A percentile compares a stretch with the other conserved stretches of the same genome.
These are phyloP conservation scores for Cladopsammia gracilis DNA, from an alignment of 64 coral and sea anemone species.

Conservation along the genomic window DNA sequence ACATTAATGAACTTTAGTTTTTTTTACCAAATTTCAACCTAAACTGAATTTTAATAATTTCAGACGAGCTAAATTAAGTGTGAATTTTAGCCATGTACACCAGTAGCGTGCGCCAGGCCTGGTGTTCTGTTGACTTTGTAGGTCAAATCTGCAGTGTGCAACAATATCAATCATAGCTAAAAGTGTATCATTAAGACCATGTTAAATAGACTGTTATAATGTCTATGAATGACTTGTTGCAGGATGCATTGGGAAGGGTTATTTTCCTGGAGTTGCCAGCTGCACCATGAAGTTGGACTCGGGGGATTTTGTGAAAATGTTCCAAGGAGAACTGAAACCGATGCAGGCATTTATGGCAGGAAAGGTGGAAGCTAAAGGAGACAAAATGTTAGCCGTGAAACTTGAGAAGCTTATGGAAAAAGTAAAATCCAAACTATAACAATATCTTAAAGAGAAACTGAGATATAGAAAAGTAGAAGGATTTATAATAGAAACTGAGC, in stretches of 20 bases:
- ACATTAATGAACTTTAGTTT: too few species aligned
- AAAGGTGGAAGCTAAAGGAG: slow-evolving; percentile 84
- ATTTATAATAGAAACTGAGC: too few species aligned
- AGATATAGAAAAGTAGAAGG: background rate
- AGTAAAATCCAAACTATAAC: slow-evolving; percentile 89
- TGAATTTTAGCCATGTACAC: too few species aligned
- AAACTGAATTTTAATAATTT: too few species aligned
- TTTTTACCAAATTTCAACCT: too few species aligned
- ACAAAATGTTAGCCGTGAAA: slow-evolving; percentile 85
- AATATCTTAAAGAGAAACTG: background rate
- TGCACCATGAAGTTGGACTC: slow-evolving; percentile 79
- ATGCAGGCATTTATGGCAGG: slow-evolving; percentile 85
- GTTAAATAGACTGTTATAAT: too few species aligned
- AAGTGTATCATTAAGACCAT: too few species aligned
- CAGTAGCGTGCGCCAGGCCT: too few species aligned
- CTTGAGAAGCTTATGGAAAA: slow-evolving; percentile 87
- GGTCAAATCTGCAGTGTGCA: too few species aligned
- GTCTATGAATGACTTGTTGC: background rate
- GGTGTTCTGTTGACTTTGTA: too few species aligned
- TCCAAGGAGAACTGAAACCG: slow-evolving; percentile 89
- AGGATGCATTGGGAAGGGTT: slow-evolving; percentile 83
- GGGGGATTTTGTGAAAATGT: slow-evolving; percentile 92
- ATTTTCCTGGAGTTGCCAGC: slow-evolving; percentile 54
- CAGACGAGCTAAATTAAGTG: too few species aligned
- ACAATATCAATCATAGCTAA: too few species aligned